Evolutionary conservation across 2,797 vertebrate genomes (phyloP), one percentile per base, ranked within the genome.

Genomic region (Hapalemur alaotrensis): DNA sequence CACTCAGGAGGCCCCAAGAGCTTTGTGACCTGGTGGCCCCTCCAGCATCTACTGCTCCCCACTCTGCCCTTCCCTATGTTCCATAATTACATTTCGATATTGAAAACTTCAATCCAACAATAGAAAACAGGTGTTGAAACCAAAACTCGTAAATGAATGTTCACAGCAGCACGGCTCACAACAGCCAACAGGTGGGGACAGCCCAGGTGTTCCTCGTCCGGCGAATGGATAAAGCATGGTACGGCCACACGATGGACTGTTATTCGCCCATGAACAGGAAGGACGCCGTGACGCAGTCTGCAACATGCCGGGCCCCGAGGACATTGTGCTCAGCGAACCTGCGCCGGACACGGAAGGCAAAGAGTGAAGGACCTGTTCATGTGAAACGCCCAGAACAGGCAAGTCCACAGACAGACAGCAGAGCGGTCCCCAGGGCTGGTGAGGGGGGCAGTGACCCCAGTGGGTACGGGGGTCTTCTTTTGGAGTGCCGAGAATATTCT

Each of bases 211-310:
- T 59, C 15, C 2, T 10, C 25, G 28, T 54, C 5, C 0, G 43
- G 2, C 38, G 8, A 14, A 11, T 1, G 4, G n/a, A 38, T 2
- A 18, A 11, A 52, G 4, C 1, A 4, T 5, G 20, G 25, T 2
- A 17, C 1, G 0, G 10, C 28, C 5, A 2, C n/a, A 0, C 0
- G 0, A 18, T 0, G 7, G 48, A 41, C 7, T 20, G 22, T 43
- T 7, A 82, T 4, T 91, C 11, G 14, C 78, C 3, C 52, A 38
- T 13, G 30, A 50, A 91, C 35, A 70, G 81, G 48, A 28, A 22
- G 2, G 41, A 20, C 2, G 12, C 14, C 5, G 23, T 3, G 32
- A 61, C 22, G 30, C 4, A 25, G 5, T 46, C n/a, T 4, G 6
- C 30, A 2, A 1, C 0, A 0, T 4, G 18, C 57, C 7, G 23